These are phyloP conservation scores for Falco concolor DNA, from an alignment of 2,797 vertebrate species.

Conservation along the genomic window DNA sequence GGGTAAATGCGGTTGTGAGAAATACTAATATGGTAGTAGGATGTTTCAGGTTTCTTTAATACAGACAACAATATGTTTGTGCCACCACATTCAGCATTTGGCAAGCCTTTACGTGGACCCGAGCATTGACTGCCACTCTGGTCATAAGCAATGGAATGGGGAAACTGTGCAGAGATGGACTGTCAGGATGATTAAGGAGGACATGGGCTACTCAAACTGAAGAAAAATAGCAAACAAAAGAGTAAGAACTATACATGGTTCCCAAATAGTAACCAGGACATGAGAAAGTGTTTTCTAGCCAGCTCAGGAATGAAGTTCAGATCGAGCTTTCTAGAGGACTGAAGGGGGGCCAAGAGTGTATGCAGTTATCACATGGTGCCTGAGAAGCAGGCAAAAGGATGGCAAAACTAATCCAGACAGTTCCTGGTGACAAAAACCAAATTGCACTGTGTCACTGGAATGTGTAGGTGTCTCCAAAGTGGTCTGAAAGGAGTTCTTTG, in stretches of 20 bases:
- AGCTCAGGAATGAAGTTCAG: background rate
- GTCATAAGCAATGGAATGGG: background rate
- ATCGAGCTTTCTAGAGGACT: background rate
- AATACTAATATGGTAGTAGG: background rate
- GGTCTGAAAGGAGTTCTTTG: background rate
- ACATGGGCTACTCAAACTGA: background rate
- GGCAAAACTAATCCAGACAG: background rate
- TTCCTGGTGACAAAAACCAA: background rate
- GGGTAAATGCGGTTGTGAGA: background rate
- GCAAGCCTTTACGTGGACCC: background rate
- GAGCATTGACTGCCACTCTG: background rate
- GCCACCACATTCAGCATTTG: background rate
- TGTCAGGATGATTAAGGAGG: background rate
- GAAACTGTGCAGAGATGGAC: background rate
- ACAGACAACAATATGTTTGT: background rate
- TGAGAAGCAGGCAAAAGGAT: background rate
- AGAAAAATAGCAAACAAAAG: background rate
- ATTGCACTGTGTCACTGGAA: background rate
- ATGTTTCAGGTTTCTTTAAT: background rate
- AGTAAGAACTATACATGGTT: background rate
- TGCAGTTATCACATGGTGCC: background rate
- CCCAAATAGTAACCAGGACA: background rate
- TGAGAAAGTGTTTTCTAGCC: background rate
- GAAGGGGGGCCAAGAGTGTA: background rate
- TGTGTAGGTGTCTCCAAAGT: background rate